Evolutionary conservation across 2,797 vertebrate species (phyloP).

Genomic region (Clamator glandarius): DNA sequence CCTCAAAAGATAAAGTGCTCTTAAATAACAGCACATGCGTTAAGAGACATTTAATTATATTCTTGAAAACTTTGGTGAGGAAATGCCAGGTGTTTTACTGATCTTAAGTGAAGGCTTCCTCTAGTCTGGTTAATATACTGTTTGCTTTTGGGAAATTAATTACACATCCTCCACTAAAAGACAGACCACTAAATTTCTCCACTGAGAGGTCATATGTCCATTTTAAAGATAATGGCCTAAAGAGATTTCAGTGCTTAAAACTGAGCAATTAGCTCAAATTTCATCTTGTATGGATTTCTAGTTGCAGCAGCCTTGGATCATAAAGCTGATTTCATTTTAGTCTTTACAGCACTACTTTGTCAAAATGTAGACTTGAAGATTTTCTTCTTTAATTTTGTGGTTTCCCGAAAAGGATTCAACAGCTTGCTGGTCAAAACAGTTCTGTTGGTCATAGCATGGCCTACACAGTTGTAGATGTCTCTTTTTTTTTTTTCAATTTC

Average conservation of each 20-base stretch:
- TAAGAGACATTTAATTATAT: not conserved
- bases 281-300: not conserved
- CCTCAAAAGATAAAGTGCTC: not conserved
- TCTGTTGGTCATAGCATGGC: not conserved
- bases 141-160: not conserved
- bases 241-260: not conserved
- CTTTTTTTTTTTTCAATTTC: not conserved
- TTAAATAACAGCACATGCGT: not conserved
- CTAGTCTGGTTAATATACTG: not conserved
- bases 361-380: not conserved
- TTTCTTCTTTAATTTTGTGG: not conserved
- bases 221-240: slow-evolving; percentile 10
- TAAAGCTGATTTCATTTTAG: not conserved
- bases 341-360: not conserved
- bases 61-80: not conserved
- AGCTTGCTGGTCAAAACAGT: not conserved
- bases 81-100: not conserved
- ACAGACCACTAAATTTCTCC: not conserved
- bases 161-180: not conserved
- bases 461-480: not conserved
- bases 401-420: not conserved
- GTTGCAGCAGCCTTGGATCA: not conserved
- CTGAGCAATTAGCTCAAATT: not conserved
- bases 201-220: not conserved
- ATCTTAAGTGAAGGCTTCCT: not conserved